Conservation (phyloP, 2,888 invertebrate genomes). For the Volucella bombylans region DNA sequence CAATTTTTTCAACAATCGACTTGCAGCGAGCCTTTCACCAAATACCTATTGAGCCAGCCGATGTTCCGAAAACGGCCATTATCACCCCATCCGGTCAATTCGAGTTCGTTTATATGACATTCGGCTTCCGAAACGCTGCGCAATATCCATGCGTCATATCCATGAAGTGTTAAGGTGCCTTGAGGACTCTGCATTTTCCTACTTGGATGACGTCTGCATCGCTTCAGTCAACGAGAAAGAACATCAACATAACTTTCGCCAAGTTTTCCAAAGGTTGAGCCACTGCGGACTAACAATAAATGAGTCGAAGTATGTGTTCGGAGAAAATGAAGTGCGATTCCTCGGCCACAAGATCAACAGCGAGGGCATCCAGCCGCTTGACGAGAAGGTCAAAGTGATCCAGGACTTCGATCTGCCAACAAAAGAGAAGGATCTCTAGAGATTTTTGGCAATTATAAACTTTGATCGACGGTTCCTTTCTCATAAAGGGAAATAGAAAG, state of each 20-base stretch:
- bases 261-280: background rate
- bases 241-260: background rate
- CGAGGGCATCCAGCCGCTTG: background rate
- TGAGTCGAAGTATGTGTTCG: constrained; percentile 39
- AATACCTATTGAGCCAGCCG: background rate
- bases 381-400: background rate
- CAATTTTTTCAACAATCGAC: constrained; percentile 55
- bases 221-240: background rate
- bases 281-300: background rate
- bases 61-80: background rate
- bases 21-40: constrained; percentile 42
- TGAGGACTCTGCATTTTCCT: background rate
- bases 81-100: background rate
- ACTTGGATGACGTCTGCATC: background rate
- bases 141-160: constrained; percentile 7
- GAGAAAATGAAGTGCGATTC: background rate
- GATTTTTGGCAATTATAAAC: constrained; percentile 74
- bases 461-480: constrained; percentile 66
- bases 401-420: background rate
- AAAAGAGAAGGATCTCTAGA: constrained; percentile 51
- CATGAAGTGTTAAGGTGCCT: background rate
- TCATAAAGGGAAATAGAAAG: constrained; percentile 53
- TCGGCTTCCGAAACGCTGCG: constrained; percentile 2
- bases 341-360: background rate
- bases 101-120: constrained; percentile 6